phyloP scores from a whole-genome alignment of 1,140 invertebrate genomes.

The Ceratina calcarata region DNA sequence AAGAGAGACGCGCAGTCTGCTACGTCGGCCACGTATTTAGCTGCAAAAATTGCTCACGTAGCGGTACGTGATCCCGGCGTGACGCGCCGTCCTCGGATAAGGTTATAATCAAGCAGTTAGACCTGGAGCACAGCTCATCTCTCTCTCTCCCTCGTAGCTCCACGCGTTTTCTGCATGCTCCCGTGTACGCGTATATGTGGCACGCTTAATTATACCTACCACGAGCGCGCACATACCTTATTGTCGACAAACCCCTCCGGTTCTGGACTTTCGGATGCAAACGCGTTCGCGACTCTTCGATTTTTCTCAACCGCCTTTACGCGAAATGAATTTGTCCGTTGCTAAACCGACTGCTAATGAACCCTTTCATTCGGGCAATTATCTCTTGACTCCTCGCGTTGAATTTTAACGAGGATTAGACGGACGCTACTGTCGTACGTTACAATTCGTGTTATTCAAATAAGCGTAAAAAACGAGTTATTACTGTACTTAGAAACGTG shows the following conservation, averaged over 20 bases:
- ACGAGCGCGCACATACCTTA: slow-evolving; percentile 5
- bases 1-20: slow-evolving; percentile 33
- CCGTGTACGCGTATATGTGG: too few species aligned
- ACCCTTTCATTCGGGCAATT: too few species aligned
- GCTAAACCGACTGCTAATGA: too few species aligned
- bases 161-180: not conserved
- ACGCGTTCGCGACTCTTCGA: not conserved
- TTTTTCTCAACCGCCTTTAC: too few species aligned
- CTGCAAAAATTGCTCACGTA: slow-evolving; percentile 42
- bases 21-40: slow-evolving; percentile 42
- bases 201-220: slow-evolving; percentile 34
- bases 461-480: too few species aligned
- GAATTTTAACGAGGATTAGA: too few species aligned
- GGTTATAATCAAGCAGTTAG: slow-evolving; percentile 49
- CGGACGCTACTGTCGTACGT: too few species aligned
- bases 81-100: slow-evolving; percentile 16
- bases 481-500: too few species aligned
- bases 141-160: not conserved
- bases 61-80: slow-evolving; percentile 20
- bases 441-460: too few species aligned
- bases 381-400: too few species aligned
- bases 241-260: not conserved
- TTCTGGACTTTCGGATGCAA: slow-evolving; percentile 5
- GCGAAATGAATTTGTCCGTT: too few species aligned
- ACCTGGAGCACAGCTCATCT: not conserved